Evolutionary conservation across 2,888 invertebrate species (phyloP).

Genomic region (Dendrolimus houi): DNA sequence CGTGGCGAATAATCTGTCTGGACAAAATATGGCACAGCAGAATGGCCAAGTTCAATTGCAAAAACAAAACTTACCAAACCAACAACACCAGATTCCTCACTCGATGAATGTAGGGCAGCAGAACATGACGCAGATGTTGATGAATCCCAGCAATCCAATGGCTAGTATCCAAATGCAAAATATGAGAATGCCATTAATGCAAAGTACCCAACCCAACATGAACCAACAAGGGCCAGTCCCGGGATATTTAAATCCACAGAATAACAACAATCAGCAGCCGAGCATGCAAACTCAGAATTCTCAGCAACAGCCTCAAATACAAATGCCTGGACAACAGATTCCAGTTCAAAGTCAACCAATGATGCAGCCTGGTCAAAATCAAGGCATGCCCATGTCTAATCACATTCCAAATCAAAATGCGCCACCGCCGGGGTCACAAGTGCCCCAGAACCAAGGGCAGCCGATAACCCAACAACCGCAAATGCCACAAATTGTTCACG

Average conservation of each 20-base stretch:
- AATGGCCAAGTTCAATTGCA: conserved; percentile 38
- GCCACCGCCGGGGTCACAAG: conserved; percentile 27
- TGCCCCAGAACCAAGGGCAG: conserved; percentile 31
- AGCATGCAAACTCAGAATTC: conserved; percentile 35
- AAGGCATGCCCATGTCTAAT: conserved; percentile 30
- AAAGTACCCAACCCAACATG: conserved; percentile 37
- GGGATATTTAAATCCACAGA: conserved; percentile 46
- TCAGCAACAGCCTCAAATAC: conserved; percentile 32
- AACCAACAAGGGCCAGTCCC: conserved; percentile 44
- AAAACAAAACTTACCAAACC: conserved; percentile 47
- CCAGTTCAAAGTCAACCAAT: conserved; percentile 35
- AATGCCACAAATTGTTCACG: conserved; percentile 19
- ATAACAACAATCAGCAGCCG: conserved; percentile 37
- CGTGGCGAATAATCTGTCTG: conserved; percentile 35
- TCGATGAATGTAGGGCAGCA: conserved; percentile 45
- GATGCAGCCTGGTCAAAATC: conserved; percentile 31
- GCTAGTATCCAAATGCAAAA: conserved; percentile 57
- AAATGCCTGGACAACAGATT: conserved; percentile 38
- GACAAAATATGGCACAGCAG: conserved; percentile 33
- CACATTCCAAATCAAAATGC: conserved; percentile 34
- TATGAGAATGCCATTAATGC: conserved; percentile 59
- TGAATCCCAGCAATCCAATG: conserved; percentile 49
- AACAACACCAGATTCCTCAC: conserved; percentile 45
- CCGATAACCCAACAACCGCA: conserved; percentile 23
- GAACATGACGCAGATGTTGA: conserved; percentile 36